phyloP scores from a whole-genome alignment of 2,797 vertebrate species.

The Loriculus beryllinus region DNA sequence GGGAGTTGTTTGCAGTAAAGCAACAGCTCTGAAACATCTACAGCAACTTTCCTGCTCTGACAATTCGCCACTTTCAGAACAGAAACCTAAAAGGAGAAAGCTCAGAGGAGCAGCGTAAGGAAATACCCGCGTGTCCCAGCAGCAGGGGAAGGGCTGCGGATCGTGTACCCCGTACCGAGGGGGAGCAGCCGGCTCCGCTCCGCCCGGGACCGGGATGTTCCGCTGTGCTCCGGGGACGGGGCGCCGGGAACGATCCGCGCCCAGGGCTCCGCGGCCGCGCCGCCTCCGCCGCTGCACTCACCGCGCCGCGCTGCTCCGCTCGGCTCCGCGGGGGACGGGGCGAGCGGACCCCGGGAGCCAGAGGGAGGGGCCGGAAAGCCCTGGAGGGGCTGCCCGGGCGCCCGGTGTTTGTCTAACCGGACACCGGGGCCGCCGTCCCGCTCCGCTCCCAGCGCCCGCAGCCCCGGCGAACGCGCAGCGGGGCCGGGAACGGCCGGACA shows the following conservation, averaged over 20 bases:
- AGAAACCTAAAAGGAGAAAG: neutral
- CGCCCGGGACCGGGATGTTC: neutral
- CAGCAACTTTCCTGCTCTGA: neutral
- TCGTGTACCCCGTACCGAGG: neutral
- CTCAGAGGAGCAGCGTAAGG: neutral
- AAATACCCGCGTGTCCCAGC: neutral
- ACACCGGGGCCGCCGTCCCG: neutral
- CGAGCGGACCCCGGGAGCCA: neutral
- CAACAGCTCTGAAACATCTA: neutral
- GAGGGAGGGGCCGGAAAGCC: conserved; percentile 59
- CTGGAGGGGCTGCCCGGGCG: conserved; percentile 25
- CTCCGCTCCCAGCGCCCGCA: neutral
- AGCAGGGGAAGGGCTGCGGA: neutral
- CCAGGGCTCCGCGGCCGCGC: neutral
- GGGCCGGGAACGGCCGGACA: neutral
- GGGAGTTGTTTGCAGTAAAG: neutral
- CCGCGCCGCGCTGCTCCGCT: neutral
- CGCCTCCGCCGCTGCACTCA: neutral
- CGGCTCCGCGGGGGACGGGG: neutral
- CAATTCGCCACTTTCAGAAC: neutral
- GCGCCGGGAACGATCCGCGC: neutral
- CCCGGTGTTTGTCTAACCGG: neutral
- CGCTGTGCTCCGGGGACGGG: neutral
- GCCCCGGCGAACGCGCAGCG: neutral
- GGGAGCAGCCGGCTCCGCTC: neutral